A percentile compares a stretch with the other conserved stretches of the same genome.
Evolutionary conservation across 1,140 invertebrate genomes (phyloP).

Genomic region (Colletes latitarsis): DNA sequence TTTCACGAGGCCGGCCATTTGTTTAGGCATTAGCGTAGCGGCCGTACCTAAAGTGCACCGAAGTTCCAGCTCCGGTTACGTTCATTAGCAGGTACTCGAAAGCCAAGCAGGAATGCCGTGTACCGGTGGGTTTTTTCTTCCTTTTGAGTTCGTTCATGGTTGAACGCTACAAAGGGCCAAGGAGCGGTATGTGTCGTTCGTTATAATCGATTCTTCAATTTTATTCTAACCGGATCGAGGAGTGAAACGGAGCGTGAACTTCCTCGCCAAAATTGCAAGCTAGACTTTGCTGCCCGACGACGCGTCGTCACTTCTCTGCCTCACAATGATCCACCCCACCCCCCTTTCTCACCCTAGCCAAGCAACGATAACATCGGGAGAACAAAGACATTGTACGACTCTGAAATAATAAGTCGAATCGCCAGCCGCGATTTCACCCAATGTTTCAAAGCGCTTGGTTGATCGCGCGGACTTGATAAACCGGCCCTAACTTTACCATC

Average conservation of each 20-base stretch:
- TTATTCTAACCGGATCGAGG: conserved; percentile 26
- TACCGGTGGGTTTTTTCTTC: conserved; percentile 40
- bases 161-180: background rate
- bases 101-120: conserved; percentile 30
- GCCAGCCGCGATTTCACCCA: conserved; percentile 19
- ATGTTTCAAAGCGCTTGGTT: background rate
- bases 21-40: conserved; percentile 49
- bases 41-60: conserved; percentile 17
- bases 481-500: background rate
- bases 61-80: conserved; percentile 29
- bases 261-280: conserved; percentile 25
- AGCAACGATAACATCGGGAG: conserved; percentile 14
- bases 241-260: conserved; percentile 44
- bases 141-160: conserved; percentile 5
- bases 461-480: conserved; percentile 27
- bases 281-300: conserved; percentile 27
- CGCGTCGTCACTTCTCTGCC: conserved; percentile 5
- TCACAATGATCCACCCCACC: background rate
- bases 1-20: conserved; percentile 30
- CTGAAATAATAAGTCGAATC: conserved; percentile 25
- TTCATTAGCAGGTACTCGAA: conserved; percentile 54
- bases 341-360: no score
- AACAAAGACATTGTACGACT: conserved; percentile 24
- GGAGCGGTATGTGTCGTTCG: background rate
- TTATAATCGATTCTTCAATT: conserved; percentile 14